phyloP scores from a whole-genome alignment of 2,113 vertebrate species.

The Hydrolagus affinis region DNA sequence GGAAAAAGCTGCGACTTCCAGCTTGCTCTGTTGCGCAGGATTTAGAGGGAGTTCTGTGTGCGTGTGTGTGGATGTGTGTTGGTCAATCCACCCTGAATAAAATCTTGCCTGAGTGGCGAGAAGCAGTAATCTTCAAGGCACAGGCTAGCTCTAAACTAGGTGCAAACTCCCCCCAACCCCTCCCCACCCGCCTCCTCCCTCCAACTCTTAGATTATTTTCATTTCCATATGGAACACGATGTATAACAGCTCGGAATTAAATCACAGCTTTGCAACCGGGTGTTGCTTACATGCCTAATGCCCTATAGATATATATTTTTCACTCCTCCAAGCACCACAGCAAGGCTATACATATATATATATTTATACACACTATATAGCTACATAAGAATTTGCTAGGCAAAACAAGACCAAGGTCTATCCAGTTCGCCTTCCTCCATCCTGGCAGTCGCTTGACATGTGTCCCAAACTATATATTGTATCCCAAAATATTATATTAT shows the following conservation, averaged over 20 bases:
- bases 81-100: conserved; percentile 26
- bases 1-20: conserved; percentile 5
- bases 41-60: not conserved
- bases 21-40: conserved; percentile 28
- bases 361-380: too few relatives aligned
- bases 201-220: conserved; percentile 58
- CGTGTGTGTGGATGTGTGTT: not conserved
- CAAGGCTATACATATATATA: too few relatives aligned
- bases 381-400: too few relatives aligned
- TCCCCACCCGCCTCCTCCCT: conserved; percentile 29
- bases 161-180: conserved; percentile 36
- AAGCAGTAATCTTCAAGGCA: conserved; percentile 27
- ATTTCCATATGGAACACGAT: conserved; percentile 70
- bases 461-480: too few relatives aligned
- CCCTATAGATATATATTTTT: conserved; percentile 8
- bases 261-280: conserved; percentile 61
- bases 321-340: too few relatives aligned
- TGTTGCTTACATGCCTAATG: conserved; percentile 58
- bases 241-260: conserved; percentile 51
- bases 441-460: too few relatives aligned
- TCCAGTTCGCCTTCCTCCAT: too few relatives aligned
- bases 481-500: too few relatives aligned
- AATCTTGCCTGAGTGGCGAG: conserved; percentile 23
- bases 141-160: conserved; percentile 25
- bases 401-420: too few relatives aligned